Evolutionary conservation across 2,888 invertebrate genomes (phyloP), one percentile per base, ranked within the genome.

Genomic region (Morpho helenor): DNA sequence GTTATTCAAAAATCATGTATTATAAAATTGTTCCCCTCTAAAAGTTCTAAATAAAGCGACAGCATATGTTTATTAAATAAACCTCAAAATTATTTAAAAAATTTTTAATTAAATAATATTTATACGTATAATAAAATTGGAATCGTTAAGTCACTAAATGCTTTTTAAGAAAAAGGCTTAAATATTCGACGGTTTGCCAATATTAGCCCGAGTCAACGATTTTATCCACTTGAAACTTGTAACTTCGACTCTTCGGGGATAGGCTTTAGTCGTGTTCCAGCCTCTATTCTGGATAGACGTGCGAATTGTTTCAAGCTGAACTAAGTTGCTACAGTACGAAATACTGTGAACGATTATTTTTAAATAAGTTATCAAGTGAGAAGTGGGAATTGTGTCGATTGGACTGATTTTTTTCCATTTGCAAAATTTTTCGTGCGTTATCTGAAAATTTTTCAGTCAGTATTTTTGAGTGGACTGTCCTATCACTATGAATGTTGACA

Each of bases 191-290:
- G 22, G 47, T 22, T 55, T 54, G 59, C 59, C 58, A 56, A 62
- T 59, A 63, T 65, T 62, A 59, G 59, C 56, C 57, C 57, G 62
- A 59, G 47, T 61, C 57, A 59, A 65, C 63, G 62, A 48, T 67
- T 67, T 64, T 56, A 60, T 58, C 50, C 60, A 66, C 59, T 68
- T 53, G 52, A 49, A 61, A 66, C 59, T 68, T 53, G 52, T 51
- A 61, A 54, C 46, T 62, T 56, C 57, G 53, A 52, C 48, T 41
- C 42, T 9, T 31, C 0, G 31, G 5, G 31, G 3, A 31, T 31
- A 31, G 31, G 40, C 56, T 64, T 74, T 82, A 86, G 87, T 85
- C 80, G 75, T 70, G 68, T 71, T 67, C 67, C 73, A 75, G 76
- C 70, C 75, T 68, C 70, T 69, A 73, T 64, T 62, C 68, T 66